Base-by-base conservation (phyloP, 2,797 vertebrate genomes). In the Remorina albescens region DNA sequence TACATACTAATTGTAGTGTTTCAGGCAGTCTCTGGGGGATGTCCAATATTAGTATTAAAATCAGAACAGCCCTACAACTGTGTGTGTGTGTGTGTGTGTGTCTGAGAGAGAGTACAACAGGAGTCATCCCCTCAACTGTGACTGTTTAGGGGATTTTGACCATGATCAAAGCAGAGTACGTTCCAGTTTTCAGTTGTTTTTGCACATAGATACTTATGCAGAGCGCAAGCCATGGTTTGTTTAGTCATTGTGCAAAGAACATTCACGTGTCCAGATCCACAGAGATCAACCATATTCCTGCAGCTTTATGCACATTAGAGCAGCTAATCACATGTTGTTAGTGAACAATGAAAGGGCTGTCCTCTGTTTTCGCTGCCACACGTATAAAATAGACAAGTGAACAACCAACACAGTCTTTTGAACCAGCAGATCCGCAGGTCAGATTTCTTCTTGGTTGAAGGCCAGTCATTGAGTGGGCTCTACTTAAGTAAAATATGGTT, bases 261-360 rank as follows among this genome's bases (percentile, higher is more conserved):
- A 10, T 77, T 73, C 41, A 64, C 65, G 51, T 76, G 51, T 74
- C 57, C 26, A 8, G 13, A 51, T 60, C 62, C 60, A 54, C 21
- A 18, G 51, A 53, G n/a, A 23, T 5, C 21, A 32, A 16, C 37
- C 34, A 18, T 58, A 41, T 64, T 61, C 18, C 56, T 44, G 19
- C 47, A 30, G 55, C 60, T 50, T 50, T 68, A 30, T 61, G 60
- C 67, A 57, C 62, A 55, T 77, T 72, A 53, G 13, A 19, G 32
- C 21, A 37, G 63, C 55, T 54, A 62, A 76, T 90, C 83, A 89
- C 83, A 90, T 88, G 79, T 42, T 65, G 58, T 74, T 63, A 16
- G 16, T 39, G 37, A 62, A 90, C 84, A 90, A 87, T 82, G 73
- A 60, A 55, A 51, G 58, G 53, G 23, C 61, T 86, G 86, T 86